These are phyloP conservation scores for Apamea sordens DNA, from an alignment of 2,888 invertebrate species.

Conservation along the genomic window DNA sequence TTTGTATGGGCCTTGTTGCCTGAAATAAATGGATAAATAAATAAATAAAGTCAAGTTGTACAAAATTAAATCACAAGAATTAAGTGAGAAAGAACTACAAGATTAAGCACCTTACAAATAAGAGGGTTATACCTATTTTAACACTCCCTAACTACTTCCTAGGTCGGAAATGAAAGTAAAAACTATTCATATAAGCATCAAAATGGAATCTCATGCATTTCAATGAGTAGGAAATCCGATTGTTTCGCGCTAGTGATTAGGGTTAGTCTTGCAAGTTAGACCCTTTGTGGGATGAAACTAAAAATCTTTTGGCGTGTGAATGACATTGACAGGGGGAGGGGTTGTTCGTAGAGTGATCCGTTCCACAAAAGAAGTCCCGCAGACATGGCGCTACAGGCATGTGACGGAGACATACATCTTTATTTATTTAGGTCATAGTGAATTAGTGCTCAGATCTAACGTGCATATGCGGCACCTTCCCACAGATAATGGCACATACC, in stretches of 20 bases:
- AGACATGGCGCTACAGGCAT: no score
- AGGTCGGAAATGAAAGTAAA: conserved; percentile 61
- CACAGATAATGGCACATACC: no score
- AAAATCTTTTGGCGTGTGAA: neutral
- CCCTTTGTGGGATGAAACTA: conserved; percentile 54
- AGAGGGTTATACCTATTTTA: conserved; percentile 9
- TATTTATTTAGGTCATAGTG: no score
- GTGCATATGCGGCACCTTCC: no score
- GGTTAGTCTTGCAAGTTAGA: neutral
- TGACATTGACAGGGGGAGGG: neutral
- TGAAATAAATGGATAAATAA: no score
- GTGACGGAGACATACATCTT: no score
- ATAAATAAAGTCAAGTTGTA: no score
- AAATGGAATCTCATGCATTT: conserved; percentile 73
- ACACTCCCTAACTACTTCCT: conserved; percentile 17
- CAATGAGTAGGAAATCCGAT: conserved; percentile 74
- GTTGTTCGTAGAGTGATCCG: neutral
- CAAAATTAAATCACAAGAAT: no score
- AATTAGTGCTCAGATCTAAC: no score
- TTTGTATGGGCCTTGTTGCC: no score
- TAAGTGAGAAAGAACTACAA: neutral
- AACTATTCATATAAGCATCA: conserved; percentile 36
- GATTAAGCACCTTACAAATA: conserved; percentile 12
- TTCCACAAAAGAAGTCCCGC: no score
- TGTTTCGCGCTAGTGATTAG: conserved; percentile 28